Conservation (phyloP, 2,888 invertebrate species). For the Epinotia brunnichana region DNA sequence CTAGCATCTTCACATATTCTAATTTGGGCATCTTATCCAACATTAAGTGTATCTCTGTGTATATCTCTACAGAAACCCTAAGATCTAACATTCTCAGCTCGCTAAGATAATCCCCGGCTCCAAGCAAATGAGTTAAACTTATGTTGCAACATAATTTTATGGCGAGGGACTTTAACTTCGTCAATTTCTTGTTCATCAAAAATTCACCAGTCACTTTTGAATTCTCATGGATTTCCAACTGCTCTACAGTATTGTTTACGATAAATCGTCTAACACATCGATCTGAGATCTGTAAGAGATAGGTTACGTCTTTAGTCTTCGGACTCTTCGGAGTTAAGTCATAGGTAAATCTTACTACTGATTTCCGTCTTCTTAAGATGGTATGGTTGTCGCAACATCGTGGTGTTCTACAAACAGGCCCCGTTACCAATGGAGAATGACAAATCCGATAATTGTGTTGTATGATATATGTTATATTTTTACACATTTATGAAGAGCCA, state of each 20-base stretch:
- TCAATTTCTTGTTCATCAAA: not conserved
- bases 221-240: not conserved
- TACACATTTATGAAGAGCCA: too few species aligned
- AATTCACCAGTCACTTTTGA: not conserved
- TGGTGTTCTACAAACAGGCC: too few species aligned
- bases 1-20: not conserved
- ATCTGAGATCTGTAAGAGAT: not conserved
- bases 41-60: not conserved
- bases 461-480: too few species aligned
- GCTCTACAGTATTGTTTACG: not conserved
- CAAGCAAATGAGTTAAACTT: constrained; percentile 2
- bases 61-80: not conserved
- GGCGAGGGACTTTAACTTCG: not conserved
- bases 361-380: too few species aligned
- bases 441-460: too few species aligned
- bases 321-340: not conserved
- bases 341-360: not conserved
- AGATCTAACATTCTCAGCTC: not conserved
- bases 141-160: not conserved
- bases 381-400: too few species aligned
- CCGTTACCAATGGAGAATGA: too few species aligned
- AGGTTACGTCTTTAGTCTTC: not conserved
- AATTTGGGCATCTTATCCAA: constrained; percentile 16
- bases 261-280: not conserved
- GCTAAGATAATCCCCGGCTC: not conserved